Evolutionary conservation across 2,797 vertebrate genomes (phyloP).

Genomic region (Malurus leucopterus): DNA sequence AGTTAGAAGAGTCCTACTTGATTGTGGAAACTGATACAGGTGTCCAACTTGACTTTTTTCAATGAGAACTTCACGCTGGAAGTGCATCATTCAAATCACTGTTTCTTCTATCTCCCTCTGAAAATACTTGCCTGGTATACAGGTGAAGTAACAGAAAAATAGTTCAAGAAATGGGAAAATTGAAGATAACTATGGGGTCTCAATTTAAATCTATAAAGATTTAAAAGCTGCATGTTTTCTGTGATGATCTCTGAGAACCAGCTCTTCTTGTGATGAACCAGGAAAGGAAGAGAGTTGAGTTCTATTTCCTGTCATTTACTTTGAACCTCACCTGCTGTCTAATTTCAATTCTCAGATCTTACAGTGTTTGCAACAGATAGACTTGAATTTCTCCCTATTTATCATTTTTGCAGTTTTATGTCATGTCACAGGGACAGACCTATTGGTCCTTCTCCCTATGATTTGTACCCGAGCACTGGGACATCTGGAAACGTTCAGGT

Average conservation of each 20-base stretch:
- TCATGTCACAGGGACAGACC: background rate
- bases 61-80: background rate
- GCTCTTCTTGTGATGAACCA: background rate
- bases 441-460: background rate
- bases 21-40: background rate
- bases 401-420: background rate
- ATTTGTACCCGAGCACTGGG: background rate
- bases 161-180: background rate
- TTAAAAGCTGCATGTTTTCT: background rate
- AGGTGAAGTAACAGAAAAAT: background rate
- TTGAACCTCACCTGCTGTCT: background rate
- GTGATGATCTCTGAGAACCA: background rate
- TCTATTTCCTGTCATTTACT: background rate
- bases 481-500: accelerated
- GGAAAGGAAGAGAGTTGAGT: background rate
- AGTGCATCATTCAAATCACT: background rate
- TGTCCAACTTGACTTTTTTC: background rate
- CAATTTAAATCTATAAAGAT: background rate
- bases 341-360: background rate
- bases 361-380: background rate
- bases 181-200: background rate
- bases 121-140: background rate
- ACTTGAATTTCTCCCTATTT: background rate
- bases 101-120: background rate
- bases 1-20: background rate